Evolutionary conservation across 1,140 invertebrate genomes (phyloP).

Genomic region (Euborellia annulipes): DNA sequence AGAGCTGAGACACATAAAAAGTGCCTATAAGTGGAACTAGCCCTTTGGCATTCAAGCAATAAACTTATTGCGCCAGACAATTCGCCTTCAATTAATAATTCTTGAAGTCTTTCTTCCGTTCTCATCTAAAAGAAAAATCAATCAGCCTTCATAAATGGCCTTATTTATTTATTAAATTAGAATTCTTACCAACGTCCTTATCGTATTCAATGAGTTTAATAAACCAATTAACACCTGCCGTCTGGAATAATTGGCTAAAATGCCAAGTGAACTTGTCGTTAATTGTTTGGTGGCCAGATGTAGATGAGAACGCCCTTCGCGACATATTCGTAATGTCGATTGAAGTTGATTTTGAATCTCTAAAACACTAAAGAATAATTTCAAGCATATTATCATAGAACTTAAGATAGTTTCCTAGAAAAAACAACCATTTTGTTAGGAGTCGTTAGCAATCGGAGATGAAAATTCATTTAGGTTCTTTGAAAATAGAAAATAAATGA

Average conservation of each 20-base stretch:
- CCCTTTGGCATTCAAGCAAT: constrained; percentile 73
- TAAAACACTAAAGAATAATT: constrained; percentile 40
- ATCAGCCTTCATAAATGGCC: background rate
- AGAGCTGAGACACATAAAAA: constrained; percentile 75
- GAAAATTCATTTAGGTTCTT: too few relatives aligned
- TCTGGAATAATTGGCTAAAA: constrained; percentile 75
- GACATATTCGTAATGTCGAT: constrained; percentile 51
- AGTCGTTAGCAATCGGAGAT: too few relatives aligned
- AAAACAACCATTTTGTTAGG: too few relatives aligned
- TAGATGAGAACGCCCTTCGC: constrained; percentile 50
- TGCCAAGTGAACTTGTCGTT: constrained; percentile 66
- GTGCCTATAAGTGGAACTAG: constrained; percentile 62
- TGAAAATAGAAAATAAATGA: too few relatives aligned
- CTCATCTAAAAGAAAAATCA: constrained; percentile 40
- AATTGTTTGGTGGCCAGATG: constrained; percentile 60
- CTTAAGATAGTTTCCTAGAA: too few relatives aligned
- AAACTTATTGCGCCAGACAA: constrained; percentile 79
- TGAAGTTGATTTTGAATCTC: constrained; percentile 57
- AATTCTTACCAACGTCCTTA: constrained; percentile 62
- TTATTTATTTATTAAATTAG: constrained; percentile 3
- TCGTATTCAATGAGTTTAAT: constrained; percentile 59
- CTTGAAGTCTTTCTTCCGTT: constrained; percentile 68
- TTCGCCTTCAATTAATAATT: constrained; percentile 66
- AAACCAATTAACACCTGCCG: constrained; percentile 62
- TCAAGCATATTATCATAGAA: constrained; percentile 3